phyloP scores from a whole-genome alignment of 2,113 vertebrate species.

The Semnornis frantzii region DNA sequence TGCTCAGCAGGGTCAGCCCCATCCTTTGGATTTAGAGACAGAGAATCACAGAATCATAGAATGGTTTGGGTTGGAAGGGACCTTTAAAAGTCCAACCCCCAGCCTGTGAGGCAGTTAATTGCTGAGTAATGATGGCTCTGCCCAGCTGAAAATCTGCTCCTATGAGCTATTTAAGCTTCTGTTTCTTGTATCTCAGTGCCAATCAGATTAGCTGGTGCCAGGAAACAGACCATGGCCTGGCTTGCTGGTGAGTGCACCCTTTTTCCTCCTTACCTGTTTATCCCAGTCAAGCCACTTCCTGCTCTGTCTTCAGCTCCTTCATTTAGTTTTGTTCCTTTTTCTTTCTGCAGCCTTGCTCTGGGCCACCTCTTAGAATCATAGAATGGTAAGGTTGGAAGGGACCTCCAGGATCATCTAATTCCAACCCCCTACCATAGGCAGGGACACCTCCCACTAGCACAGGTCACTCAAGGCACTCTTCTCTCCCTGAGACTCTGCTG shows the following conservation, averaged over 20 bases:
- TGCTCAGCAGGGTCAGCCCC: background rate
- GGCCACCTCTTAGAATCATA: background rate
- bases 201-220: conserved; percentile 67
- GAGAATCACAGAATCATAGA: background rate
- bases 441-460: too few species aligned
- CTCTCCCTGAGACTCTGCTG: background rate
- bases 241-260: conserved; percentile 52
- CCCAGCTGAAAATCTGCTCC: conserved; percentile 51
- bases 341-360: conserved; percentile 17
- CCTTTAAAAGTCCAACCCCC: background rate
- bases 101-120: background rate
- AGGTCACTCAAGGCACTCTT: background rate
- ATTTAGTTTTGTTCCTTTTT: conserved; percentile 39
- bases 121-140: conserved; percentile 37
- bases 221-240: conserved; percentile 33
- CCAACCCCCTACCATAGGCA: too few species aligned
- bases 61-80: background rate
- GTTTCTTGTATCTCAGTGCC: conserved; percentile 42
- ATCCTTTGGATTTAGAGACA: background rate
- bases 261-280: conserved; percentile 65
- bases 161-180: conserved; percentile 55
- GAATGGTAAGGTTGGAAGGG: too few species aligned
- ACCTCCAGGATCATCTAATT: too few species aligned
- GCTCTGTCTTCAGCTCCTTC: background rate
- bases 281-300: conserved; percentile 29